A percentile compares a stretch with the other conserved stretches of the same genome.
These are phyloP conservation scores for Tupaia tana DNA, from an alignment of 2,113 vertebrate species.

Conservation along the genomic window DNA sequence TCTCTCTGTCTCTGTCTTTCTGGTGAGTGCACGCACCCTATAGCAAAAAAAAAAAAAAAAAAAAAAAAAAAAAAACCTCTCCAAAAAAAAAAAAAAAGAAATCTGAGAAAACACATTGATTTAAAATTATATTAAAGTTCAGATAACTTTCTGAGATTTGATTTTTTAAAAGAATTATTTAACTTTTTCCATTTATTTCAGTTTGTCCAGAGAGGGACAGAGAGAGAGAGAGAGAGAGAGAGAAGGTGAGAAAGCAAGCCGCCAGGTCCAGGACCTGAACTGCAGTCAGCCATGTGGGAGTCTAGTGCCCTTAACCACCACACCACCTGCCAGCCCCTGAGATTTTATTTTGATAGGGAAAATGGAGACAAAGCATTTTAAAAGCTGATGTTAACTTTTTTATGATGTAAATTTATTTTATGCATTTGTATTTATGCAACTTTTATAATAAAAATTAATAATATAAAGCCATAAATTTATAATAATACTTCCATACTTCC, in stretches of 20 bases:
- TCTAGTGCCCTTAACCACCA: too few species aligned
- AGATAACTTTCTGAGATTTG: neutral
- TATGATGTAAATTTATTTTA: neutral
- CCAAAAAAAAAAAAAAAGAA: neutral
- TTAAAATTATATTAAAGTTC: conserved; percentile 22
- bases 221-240: too few species aligned
- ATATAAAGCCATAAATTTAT: neutral
- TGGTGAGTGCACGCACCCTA: too few species aligned
- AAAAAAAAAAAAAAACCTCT: too few species aligned
- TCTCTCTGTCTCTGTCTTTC: too few species aligned
- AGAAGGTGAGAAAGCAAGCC: too few species aligned
- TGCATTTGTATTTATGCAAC: neutral
- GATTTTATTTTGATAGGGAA: neutral
- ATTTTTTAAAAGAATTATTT: neutral
- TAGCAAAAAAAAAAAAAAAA: too few species aligned
- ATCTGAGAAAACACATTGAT: neutral
- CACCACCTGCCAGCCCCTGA: neutral
- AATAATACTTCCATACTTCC: neutral
- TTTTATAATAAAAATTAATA: conserved; percentile 23
- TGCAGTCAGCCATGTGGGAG: too few species aligned
- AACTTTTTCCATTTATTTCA: too few species aligned
- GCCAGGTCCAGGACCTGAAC: too few species aligned
- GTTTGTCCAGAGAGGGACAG: too few species aligned
- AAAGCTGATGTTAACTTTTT: too few species aligned
- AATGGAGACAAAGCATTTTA: neutral